These are phyloP conservation scores for Hoplostethus atlanticus DNA, from an alignment of 2,797 vertebrate species.

Conservation along the genomic window DNA sequence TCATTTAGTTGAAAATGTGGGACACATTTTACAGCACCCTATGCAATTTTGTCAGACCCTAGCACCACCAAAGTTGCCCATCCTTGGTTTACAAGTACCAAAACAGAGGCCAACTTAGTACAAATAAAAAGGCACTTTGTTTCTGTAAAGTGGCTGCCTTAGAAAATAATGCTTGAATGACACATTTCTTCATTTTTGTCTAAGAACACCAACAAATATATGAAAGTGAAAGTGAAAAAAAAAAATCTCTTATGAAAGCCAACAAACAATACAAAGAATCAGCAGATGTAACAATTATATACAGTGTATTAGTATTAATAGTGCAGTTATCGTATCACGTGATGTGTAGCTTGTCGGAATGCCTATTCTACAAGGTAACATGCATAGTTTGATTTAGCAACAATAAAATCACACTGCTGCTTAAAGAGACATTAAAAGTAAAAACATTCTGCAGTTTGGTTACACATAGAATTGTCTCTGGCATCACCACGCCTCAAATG, in stretches of 20 bases:
- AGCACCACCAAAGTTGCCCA: constrained; percentile 31
- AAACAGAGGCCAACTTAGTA: constrained; percentile 46
- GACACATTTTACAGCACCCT: constrained; percentile 44
- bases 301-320: constrained; percentile 69
- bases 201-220: constrained; percentile 49
- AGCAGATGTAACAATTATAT: constrained; percentile 54
- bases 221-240: constrained; percentile 63
- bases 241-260: constrained; percentile 46
- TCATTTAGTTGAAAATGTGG: constrained; percentile 22
- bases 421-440: constrained; percentile 51
- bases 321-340: constrained; percentile 64
- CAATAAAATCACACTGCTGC: constrained; percentile 49
- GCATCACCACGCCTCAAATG: constrained; percentile 18
- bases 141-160: constrained; percentile 61
- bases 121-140: constrained; percentile 84
- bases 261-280: constrained; percentile 66
- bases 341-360: constrained; percentile 70
- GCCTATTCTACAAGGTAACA: constrained; percentile 76
- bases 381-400: constrained; percentile 73
- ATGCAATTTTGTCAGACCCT: constrained; percentile 28
- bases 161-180: constrained; percentile 42
- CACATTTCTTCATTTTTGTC: constrained; percentile 53
- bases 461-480: constrained; percentile 36
- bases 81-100: constrained; percentile 43
- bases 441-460: constrained; percentile 50